Base-by-base conservation (phyloP, 2,113 vertebrate genomes). In the Perca flavescens region DNA sequence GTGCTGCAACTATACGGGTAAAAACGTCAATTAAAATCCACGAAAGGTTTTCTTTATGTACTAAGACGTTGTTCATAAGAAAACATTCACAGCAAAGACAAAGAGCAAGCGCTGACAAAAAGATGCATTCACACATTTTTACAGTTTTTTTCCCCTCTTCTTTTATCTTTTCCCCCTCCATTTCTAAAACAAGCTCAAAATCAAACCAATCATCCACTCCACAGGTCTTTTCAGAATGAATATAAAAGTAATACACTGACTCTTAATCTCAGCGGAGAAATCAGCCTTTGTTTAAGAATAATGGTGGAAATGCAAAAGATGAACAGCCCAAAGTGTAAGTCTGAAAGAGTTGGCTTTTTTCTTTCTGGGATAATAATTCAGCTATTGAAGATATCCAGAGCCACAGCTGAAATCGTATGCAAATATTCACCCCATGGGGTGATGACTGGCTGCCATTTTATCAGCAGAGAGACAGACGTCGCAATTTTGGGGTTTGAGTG, bases 381-480 rank as follows among this genome's bases (percentile, higher is more conserved):
- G 80, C 91, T 90, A 89, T 93, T 94, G 93, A 94, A 95, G 90
- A 91, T 92, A 93, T 93, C 66, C 89, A 78, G 68, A 91, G 86
- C 70, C 89, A 71, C 83, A 52, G 83, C 79, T 82, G 88, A 92
- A 94, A 94, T 84, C 87, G 79, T 94, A 95, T 95, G 94, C 93
- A 94, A 95, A 95, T 94, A 80, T 82, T 81, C 74, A 46, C 94
- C 95, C 92, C 94, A 91, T 89, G 92, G 71, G 70, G 94, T 3
- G 89, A 78, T 21, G 85, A 83, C 77, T 79, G 88, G 73, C 91
- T 90, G 86, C 89, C 86, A 81, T 73, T 91, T 90, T 95, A 95
- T 95, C 95, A 94, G 91, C 93, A 92, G 74, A 92, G 91, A 94
- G 83, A 81, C 94, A 95, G 94, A 25, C 74, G 70, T 86, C 22